phyloP scores from a whole-genome alignment of 2,113 vertebrate genomes.

The Urocolius indicus region DNA sequence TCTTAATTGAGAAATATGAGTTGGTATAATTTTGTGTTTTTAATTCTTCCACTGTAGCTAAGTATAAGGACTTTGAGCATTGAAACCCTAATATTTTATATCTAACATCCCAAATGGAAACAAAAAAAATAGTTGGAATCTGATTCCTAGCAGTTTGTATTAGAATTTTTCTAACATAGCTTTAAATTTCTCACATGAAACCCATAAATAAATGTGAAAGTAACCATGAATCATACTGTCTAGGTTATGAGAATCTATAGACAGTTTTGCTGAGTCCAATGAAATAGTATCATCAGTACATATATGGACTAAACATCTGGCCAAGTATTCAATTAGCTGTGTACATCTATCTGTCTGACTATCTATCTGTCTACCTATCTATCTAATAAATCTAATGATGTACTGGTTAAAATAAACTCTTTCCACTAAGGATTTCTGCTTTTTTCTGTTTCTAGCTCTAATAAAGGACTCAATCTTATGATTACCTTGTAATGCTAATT shows the following conservation, averaged over 20 bases:
- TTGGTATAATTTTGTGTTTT: neutral
- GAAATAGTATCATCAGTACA: neutral
- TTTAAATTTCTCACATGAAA: neutral
- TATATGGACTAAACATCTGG: neutral
- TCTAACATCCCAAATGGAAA: neutral
- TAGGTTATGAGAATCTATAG: neutral
- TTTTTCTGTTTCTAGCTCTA: neutral
- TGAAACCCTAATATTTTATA: neutral
- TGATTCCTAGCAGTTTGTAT: neutral
- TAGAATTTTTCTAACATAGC: neutral
- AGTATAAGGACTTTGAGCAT: neutral
- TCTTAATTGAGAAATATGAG: neutral
- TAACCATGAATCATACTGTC: neutral
- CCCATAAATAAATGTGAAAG: neutral
- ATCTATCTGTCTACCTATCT: no score
- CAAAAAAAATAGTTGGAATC: neutral
- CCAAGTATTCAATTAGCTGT: neutral
- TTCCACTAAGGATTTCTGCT: neutral
- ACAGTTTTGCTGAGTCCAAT: neutral
- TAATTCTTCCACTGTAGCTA: neutral
- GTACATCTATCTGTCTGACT: neutral
- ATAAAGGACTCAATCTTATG: neutral
- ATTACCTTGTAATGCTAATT: constrained; percentile 8
- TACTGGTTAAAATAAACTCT: neutral
- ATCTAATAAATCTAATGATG: neutral